Conservation (phyloP, 1,140 invertebrate species). For the Chironomus striatipennis region DNA sequence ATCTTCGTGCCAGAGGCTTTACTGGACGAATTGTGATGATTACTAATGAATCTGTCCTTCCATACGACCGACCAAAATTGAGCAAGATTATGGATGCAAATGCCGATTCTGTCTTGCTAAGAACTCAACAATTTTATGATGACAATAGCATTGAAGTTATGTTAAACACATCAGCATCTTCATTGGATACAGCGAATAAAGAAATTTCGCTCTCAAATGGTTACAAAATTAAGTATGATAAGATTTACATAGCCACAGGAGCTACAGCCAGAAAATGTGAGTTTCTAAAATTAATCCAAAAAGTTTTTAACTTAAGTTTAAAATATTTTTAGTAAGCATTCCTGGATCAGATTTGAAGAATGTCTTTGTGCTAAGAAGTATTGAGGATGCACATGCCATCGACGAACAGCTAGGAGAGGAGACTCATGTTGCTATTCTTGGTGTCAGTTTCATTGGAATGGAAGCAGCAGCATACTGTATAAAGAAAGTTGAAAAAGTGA, state of each 20-base stretch:
- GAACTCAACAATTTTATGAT: constrained; percentile 61
- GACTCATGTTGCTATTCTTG: constrained; percentile 65
- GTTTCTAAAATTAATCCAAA: background rate
- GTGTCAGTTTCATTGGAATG: constrained; percentile 74
- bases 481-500: constrained; percentile 64
- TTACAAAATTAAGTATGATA: constrained; percentile 57
- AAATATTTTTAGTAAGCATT: constrained; percentile 39
- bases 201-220: constrained; percentile 56
- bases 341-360: constrained; percentile 61
- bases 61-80: constrained; percentile 86
- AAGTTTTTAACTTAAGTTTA: no score
- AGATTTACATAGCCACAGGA: constrained; percentile 77
- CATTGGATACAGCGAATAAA: constrained; percentile 54
- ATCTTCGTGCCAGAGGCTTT: constrained; percentile 78
- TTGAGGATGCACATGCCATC: constrained; percentile 61
- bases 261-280: constrained; percentile 49
- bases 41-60: constrained; percentile 64
- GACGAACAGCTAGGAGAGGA: constrained; percentile 44
- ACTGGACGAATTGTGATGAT: constrained; percentile 72
- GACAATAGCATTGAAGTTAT: constrained; percentile 64
- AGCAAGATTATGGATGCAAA: constrained; percentile 65
- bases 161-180: constrained; percentile 51
- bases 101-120: constrained; percentile 55
- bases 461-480: constrained; percentile 71
- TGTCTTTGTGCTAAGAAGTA: constrained; percentile 63